Evolutionary conservation across 2,113 vertebrate species (phyloP), one percentile per base, ranked within the genome.

Genomic region (Syrrhaptes paradoxus): DNA sequence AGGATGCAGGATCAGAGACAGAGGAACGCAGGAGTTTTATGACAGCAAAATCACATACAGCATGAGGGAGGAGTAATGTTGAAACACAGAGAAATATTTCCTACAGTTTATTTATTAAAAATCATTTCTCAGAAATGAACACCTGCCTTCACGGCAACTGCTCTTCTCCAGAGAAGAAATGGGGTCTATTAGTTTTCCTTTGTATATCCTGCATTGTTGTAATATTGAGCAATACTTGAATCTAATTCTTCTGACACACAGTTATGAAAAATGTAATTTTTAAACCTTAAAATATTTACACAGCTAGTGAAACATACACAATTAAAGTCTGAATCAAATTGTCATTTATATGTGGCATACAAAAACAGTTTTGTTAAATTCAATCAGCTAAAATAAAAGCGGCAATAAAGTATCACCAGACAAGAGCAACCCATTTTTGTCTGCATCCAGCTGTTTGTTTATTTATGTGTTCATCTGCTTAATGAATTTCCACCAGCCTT

Each of bases 201-300:
- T 92, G 57, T 79, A 63, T 34, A 73, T 32, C 55, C 88, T 79
- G 55, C 62, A 61, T 59, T 82, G 77, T 66, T 89, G 91, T 62
- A 80, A 92, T 52, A 76, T 36, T 71, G 67, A 93, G 80, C 82
- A 88, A 88, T 38, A 61, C 55, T 78, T 84, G 85, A 92, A 95
- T 90, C 75, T 89, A 95, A 94, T 94, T 79, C 90, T 95, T 77
- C 63, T 85, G 91, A 63, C 67, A 48, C 34, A 32, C 16, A 16
- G 85, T 86, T 92, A 76, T 94, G 91, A 93, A 96, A 95, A 90
- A 96, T 66, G 78, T 51, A 71, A 96, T 87, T 79, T 94, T 91
- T 90, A 78, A 90, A 72, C 51, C 74, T 65, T 92, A 93, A 96
- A 96, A 96, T 90, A 95, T 94, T 95, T 85, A 94, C 86, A 77